Conservation (phyloP, 2,797 vertebrate species). For the Gymnocypris eckloni region DNA sequence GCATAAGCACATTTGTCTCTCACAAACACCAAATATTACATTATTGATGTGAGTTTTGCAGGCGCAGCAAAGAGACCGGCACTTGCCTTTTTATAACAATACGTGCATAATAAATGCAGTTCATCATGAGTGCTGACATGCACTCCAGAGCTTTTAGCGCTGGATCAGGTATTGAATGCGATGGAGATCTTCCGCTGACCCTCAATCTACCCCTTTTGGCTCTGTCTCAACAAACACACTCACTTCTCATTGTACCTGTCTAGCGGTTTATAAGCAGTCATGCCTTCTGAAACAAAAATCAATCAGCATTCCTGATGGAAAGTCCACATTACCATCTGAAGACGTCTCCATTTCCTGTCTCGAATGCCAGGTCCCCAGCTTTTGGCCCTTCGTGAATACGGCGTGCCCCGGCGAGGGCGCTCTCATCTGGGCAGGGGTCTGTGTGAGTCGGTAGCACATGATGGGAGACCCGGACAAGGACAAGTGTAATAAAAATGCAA, state of each 20-base stretch:
- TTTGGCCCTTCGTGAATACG: constrained; percentile 67
- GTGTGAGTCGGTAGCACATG: constrained; percentile 77
- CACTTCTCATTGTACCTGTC: constrained; percentile 71
- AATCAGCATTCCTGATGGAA: constrained; percentile 83
- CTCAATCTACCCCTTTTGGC: constrained; percentile 18
- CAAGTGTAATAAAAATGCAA: constrained; percentile 87
- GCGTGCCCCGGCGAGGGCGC: constrained; percentile 53
- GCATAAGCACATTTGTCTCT: constrained; percentile 29
- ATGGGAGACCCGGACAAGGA: constrained; percentile 76
- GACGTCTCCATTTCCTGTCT: constrained; percentile 79
- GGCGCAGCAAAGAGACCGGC: constrained; percentile 1
- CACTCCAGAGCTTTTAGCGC: constrained; percentile 36
- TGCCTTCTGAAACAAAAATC: constrained; percentile 73
- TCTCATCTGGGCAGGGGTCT: constrained; percentile 75
- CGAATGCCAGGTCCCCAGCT: constrained; percentile 79
- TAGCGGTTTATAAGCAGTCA: constrained; percentile 70
- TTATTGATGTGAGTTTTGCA: constrained; percentile 41
- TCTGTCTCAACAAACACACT: constrained; percentile 51
- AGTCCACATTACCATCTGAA: constrained; percentile 83
- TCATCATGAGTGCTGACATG: constrained; percentile 54
- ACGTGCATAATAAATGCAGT: constrained; percentile 45
- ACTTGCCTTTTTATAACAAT: constrained; percentile 42
- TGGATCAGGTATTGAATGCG: constrained; percentile 54
- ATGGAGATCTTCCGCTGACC: constrained; percentile 3
- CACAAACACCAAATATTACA: constrained; percentile 42